These are phyloP conservation scores for Theocolax elegans DNA, from an alignment of 1,140 invertebrate species.

Conservation along the genomic window DNA sequence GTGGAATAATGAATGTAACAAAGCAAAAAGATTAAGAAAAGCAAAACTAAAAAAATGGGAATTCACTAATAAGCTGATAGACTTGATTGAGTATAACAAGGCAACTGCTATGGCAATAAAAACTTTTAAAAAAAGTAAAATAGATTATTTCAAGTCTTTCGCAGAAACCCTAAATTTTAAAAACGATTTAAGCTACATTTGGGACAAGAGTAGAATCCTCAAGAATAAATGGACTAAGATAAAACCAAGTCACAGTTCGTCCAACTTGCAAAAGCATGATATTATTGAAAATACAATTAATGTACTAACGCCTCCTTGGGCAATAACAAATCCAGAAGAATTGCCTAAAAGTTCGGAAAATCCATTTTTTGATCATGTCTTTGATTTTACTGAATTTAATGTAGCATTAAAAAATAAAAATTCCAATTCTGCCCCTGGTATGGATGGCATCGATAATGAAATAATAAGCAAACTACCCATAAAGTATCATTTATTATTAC, in stretches of 20 bases:
- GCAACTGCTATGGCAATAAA: neutral
- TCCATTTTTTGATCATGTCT: neutral
- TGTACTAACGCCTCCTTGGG: no score
- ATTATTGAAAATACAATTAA: no score
- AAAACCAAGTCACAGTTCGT: neutral
- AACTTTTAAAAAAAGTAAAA: conserved; percentile 1
- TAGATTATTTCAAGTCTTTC: no score
- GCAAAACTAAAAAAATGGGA: neutral
- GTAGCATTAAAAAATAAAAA: neutral
- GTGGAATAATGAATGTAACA: neutral
- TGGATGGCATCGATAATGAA: neutral
- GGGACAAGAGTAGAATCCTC: no score
- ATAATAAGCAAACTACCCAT: neutral
- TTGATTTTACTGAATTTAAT: neutral
- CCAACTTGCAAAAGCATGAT: neutral
- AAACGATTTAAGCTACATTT: no score
- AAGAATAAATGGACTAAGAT: no score
- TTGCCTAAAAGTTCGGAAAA: neutral
- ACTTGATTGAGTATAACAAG: conserved; percentile 11
- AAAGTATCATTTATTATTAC: neutral
- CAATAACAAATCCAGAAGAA: neutral
- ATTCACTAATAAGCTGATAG: conserved; percentile 1
- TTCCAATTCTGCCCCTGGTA: neutral
- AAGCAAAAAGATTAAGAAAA: neutral
- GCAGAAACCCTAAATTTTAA: no score